Percentiles rank a stretch among this genome's conserved stretches.
phyloP scores from a whole-genome alignment of 1,140 invertebrate species.

The Leptopilina clavipes region DNA sequence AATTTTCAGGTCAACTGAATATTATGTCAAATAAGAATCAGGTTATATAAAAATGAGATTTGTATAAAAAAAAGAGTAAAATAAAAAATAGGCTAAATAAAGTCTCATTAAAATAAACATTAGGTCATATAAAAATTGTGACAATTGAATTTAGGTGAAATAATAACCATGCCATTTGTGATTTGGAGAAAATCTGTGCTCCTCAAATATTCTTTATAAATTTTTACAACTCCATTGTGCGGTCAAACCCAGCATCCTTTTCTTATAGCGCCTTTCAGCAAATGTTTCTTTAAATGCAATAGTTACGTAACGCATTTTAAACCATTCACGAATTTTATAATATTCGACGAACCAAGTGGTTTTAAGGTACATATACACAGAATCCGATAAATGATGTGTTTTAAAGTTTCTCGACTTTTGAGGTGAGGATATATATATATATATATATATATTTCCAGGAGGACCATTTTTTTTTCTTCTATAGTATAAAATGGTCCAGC shows the following conservation, averaged over 20 bases:
- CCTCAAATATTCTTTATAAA: background rate
- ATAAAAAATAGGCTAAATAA: no score
- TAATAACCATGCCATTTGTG: no score
- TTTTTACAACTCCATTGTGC: background rate
- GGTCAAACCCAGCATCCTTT: constrained; percentile 29
- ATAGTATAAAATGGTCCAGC: constrained; percentile 1
- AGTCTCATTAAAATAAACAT: no score
- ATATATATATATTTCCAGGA: no score
- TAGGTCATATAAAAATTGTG: no score
- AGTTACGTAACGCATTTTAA: constrained; percentile 43
- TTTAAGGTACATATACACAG: constrained; percentile 40
- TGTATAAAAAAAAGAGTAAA: no score
- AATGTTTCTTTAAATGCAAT: constrained; percentile 30
- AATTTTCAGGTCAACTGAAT: no score
- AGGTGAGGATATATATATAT: no score
- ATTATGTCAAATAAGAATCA: no score
- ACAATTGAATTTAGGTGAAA: no score
- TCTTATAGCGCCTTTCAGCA: constrained; percentile 10
- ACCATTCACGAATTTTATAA: constrained; percentile 41
- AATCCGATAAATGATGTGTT: constrained; percentile 61
- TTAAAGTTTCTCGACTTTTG: constrained; percentile 32
- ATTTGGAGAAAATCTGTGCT: no score
- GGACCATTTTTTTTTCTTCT: constrained; percentile 47
- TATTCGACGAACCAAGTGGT: constrained; percentile 21
- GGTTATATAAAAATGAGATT: no score